Evolutionary conservation across 2,888 invertebrate genomes (phyloP).

Genomic region (Hydroisotoma schaefferi): DNA sequence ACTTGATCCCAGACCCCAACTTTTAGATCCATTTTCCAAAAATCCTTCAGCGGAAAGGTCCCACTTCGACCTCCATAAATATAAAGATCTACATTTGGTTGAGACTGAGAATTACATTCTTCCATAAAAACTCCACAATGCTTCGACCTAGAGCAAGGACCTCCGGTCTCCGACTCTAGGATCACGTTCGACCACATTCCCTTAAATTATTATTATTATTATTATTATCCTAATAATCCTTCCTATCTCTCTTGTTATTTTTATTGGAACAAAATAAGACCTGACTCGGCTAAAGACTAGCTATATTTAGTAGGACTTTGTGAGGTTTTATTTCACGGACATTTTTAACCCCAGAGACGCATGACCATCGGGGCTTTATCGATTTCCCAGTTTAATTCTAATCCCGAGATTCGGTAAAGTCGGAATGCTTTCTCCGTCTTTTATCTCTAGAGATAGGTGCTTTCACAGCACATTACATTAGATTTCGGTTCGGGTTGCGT

Average conservation of each 20-base stretch:
- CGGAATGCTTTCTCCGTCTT: too few relatives aligned
- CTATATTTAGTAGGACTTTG: too few relatives aligned
- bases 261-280: background rate
- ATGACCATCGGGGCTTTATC: too few relatives aligned
- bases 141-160: constrained; percentile 25
- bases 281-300: too few relatives aligned
- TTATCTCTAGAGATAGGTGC: too few relatives aligned
- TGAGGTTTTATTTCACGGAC: too few relatives aligned
- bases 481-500: too few relatives aligned
- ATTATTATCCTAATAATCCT: too few relatives aligned
- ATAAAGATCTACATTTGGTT: constrained; percentile 63
- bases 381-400: too few relatives aligned
- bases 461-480: too few relatives aligned
- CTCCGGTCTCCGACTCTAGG: background rate
- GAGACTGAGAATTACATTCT: background rate
- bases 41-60: constrained; percentile 74
- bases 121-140: constrained; percentile 14
- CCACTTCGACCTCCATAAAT: constrained; percentile 80
- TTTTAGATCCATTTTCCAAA: constrained; percentile 79
- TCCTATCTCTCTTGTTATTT: background rate
- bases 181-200: constrained; percentile 32
- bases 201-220: background rate
- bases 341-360: too few relatives aligned
- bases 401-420: too few relatives aligned
- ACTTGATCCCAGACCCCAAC: constrained; percentile 42